Evolutionary conservation across 1,140 invertebrate species (phyloP).

Genomic region (Pseudomyrmex sp.): DNA sequence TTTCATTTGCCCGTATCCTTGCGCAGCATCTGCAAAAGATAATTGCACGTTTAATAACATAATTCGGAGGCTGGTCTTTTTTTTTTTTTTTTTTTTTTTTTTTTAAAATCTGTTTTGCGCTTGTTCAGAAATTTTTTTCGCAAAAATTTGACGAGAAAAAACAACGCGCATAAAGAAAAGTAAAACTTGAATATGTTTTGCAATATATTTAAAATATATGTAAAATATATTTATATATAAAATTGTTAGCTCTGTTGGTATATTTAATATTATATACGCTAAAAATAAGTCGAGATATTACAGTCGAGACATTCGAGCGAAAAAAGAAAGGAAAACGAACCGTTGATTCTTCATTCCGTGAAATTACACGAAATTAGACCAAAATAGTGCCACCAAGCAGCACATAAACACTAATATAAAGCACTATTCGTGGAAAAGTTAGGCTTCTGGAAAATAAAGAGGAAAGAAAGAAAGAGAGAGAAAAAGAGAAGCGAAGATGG

Average conservation of each 20-base stretch:
- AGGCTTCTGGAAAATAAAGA: neutral
- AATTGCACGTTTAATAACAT: neutral
- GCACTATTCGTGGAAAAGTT: neutral
- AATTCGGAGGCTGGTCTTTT: no score
- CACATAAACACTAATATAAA: conserved; percentile 21
- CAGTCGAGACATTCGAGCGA: neutral
- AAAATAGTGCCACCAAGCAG: conserved; percentile 10
- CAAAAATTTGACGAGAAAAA: no score
- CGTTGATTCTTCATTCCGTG: neutral
- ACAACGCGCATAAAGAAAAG: no score
- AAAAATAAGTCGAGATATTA: neutral
- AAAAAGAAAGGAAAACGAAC: neutral
- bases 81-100: no score
- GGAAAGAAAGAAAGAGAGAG: no score
- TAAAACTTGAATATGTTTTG: no score
- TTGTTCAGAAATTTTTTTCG: no score
- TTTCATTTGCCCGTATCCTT: conserved; percentile 17
- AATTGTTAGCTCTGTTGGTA: neutral
- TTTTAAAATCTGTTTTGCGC: no score
- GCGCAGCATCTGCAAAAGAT: conserved; percentile 33
- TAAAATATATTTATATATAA: neutral
- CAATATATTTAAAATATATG: no score
- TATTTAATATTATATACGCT: neutral
- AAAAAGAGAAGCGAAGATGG: neutral
- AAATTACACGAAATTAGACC: neutral